Base-by-base conservation (phyloP, 2,113 vertebrate genomes). In the Murina feae region DNA sequence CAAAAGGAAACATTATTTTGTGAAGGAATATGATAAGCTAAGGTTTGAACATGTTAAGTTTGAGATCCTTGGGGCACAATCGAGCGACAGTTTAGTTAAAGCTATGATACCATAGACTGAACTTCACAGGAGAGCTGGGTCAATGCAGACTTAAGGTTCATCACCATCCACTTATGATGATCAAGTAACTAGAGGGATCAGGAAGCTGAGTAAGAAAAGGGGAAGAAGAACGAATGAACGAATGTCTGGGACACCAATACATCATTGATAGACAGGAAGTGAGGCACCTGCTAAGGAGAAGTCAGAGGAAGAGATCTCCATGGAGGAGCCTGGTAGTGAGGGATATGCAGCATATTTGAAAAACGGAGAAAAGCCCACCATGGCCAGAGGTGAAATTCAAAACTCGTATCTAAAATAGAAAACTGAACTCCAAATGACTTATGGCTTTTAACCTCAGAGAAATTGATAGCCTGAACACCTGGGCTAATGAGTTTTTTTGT, bases 401-500 rank as follows among this genome's bases (percentile, higher is more conserved):
- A 86, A 58, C 69, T 30, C 12, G 11, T 47, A 32, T 49, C 32
- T 88, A 30, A 88, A 49, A 84, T 32, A 30, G 11, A 76, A 75
- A 96, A 78, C 13, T 69, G 60, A 94, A 94, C 79, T 55, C 21
- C 39, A 86, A 78, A 37, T 81, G 83, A 75, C 13, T 88, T 58
- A 28, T n/a, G 17, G 0, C 78, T 65, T 92, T 68, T 53, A 91
- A n/a, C 49, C 42, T 81, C 37, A 60, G 6, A 86, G 69, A 84
- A 89, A 94, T 11, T 55, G 51, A 76, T 81, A 86, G 32, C 35
- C 17, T 44, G 49, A 60, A 79, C 4, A 72, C 11, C 44, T 88
- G 78, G 58, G 82, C 60, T 95, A 95, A 74, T 83, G 78, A 90
- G 44, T 49, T 90, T 84, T 79, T 96, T 66, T 84, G 63, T 68